A percentile compares a stretch with the other conserved stretches of the same genome.
Evolutionary conservation across 2,888 invertebrate species (phyloP).

Genomic region (Nysson spinosus): DNA sequence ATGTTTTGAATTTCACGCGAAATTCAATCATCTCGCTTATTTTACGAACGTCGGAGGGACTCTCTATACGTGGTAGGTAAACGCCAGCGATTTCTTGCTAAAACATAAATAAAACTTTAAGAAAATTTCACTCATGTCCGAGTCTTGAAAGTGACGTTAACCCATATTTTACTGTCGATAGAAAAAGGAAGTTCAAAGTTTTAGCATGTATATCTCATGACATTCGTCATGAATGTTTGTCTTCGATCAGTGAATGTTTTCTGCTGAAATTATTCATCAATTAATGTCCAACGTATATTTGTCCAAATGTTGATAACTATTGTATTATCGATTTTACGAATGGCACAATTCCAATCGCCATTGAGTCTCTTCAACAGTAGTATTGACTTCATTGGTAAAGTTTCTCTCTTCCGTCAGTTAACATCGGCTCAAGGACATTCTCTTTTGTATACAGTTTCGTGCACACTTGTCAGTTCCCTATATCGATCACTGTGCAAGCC

Average conservation of each 20-base stretch:
- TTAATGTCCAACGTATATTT: conserved; percentile 13
- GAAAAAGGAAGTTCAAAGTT: not conserved
- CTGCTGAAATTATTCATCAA: not conserved
- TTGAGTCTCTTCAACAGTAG: conserved; percentile 36
- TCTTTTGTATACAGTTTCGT: conserved; percentile 34
- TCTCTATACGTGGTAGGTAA: conserved; percentile 30
- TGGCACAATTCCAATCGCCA: conserved; percentile 47
- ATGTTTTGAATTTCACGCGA: conserved; percentile 60
- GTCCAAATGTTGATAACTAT: conserved; percentile 1
- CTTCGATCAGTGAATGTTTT: no score
- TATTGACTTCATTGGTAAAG: conserved; percentile 1
- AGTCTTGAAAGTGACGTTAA: conserved; percentile 15
- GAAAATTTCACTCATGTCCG: not conserved
- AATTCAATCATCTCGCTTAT: conserved; percentile 47
- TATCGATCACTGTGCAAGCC: conserved; percentile 57
- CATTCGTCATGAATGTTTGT: not conserved
- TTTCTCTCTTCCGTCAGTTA: not conserved
- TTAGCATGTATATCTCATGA: not conserved
- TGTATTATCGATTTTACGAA: conserved; percentile 51
- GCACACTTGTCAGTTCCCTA: conserved; percentile 45
- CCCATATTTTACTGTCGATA: conserved; percentile 17
- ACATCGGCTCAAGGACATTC: conserved; percentile 32
- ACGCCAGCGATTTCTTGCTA: not conserved
- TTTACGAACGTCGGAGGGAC: conserved; percentile 7
- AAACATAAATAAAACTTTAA: not conserved